phyloP scores from a whole-genome alignment of 1,140 invertebrate genomes.

The Maconellicoccus hirsutus region DNA sequence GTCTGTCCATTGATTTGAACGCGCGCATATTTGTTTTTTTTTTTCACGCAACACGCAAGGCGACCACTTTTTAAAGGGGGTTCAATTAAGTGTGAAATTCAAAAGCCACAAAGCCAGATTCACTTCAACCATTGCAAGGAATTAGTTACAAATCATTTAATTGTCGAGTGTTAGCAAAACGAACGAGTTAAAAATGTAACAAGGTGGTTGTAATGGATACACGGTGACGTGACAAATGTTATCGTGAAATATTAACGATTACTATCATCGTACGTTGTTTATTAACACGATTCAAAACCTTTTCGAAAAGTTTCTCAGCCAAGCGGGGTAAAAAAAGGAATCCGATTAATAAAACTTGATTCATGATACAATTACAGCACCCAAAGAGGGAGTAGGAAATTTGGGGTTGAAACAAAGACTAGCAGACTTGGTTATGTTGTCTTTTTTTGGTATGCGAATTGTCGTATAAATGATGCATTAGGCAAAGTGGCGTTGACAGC shows the following conservation, averaged over 20 bases:
- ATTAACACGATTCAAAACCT: background rate
- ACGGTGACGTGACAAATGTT: background rate
- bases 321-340: background rate
- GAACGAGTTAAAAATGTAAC: constrained; percentile 8
- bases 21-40: constrained; percentile 16
- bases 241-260: background rate
- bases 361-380: background rate
- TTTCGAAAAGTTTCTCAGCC: background rate
- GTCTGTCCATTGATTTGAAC: background rate
- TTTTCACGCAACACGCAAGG: background rate
- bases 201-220: background rate
- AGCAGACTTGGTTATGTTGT: background rate
- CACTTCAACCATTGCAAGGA: background rate
- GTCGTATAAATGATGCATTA: too few species aligned
- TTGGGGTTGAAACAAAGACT: background rate
- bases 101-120: constrained; percentile 15
- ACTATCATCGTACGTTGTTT: background rate
- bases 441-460: too few species aligned
- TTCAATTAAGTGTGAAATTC: constrained; percentile 21
- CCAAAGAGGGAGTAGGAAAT: background rate
- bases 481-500: too few species aligned
- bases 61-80: background rate
- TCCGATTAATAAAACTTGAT: constrained; percentile 9
- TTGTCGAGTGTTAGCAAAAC: background rate
- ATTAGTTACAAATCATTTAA: constrained; percentile 21